Evolutionary conservation across 2,888 invertebrate genomes (phyloP).

Genomic region (Lasius fuliginosus): DNA sequence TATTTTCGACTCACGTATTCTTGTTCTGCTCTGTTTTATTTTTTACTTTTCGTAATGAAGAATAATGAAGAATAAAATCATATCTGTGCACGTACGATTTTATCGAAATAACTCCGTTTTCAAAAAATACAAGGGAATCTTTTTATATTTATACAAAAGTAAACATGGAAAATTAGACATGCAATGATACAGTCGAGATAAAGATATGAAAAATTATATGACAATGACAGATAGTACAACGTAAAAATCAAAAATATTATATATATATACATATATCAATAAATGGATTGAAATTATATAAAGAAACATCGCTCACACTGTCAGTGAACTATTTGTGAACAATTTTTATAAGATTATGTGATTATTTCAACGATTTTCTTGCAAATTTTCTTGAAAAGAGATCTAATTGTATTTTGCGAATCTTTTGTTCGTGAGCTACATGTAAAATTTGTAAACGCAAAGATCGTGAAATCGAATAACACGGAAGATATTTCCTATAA

Average conservation of each 20-base stretch:
- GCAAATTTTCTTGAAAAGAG: background rate
- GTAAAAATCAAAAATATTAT: background rate
- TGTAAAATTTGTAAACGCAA: slow-evolving; percentile 4
- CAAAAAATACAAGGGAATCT: background rate
- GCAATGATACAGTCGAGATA: background rate
- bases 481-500: slow-evolving; percentile 9
- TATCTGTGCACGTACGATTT: background rate
- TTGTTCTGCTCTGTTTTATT: background rate
- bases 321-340: background rate
- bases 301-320: background rate
- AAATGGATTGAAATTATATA: background rate
- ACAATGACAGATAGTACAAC: background rate
- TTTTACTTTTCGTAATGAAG: background rate
- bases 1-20: background rate
- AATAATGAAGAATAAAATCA: slow-evolving; percentile 18
- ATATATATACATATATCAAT: background rate
- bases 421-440: background rate
- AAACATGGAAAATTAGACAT: background rate
- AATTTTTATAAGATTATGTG: background rate
- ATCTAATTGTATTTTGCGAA: slow-evolving; percentile 3
- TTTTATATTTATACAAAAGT: background rate
- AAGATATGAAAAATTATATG: background rate
- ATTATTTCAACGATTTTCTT: background rate
- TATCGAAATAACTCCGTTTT: background rate
- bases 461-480: background rate